Percentiles rank a stretch among this genome's conserved stretches.
Evolutionary conservation across 1,140 invertebrate species (phyloP).

Genomic region (Anthonomus grandis): DNA sequence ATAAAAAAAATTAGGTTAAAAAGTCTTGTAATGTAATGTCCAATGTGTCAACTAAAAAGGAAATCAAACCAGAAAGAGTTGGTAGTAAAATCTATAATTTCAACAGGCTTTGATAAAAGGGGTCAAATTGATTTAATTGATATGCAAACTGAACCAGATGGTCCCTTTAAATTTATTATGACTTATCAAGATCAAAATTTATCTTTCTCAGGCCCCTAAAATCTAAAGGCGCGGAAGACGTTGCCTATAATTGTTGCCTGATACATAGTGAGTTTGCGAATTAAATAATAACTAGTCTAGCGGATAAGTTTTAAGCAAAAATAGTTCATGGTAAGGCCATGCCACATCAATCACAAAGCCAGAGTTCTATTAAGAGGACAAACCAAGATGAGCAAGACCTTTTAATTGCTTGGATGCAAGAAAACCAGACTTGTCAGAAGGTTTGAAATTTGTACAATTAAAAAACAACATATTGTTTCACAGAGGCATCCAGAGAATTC

Average conservation of each 20-base stretch:
- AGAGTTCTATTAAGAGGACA: background rate
- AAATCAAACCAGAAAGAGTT: background rate
- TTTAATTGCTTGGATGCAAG: too few relatives aligned
- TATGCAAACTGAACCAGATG: slow-evolving; percentile 5
- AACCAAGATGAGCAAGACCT: background rate
- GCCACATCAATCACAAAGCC: background rate
- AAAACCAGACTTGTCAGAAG: too few relatives aligned
- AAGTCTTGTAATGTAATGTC: background rate
- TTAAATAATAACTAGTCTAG: background rate
- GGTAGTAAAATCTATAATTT: background rate
- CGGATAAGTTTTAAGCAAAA: background rate
- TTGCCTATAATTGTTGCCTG: background rate
- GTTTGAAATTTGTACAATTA: too few relatives aligned
- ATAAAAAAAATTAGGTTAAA: background rate
- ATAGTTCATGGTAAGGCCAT: background rate
- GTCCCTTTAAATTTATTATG: background rate
- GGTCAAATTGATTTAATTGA: slow-evolving; percentile 44
- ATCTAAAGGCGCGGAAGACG: background rate
- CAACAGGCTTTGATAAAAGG: slow-evolving; percentile 9
- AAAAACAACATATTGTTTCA: too few relatives aligned
- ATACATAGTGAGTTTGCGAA: too few relatives aligned
- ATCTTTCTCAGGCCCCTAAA: background rate
- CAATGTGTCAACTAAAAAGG: background rate
- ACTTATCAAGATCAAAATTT: background rate
- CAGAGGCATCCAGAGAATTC: background rate